These are phyloP conservation scores for Euphydryas editha DNA, from an alignment of 2,888 invertebrate genomes.

Conservation along the genomic window DNA sequence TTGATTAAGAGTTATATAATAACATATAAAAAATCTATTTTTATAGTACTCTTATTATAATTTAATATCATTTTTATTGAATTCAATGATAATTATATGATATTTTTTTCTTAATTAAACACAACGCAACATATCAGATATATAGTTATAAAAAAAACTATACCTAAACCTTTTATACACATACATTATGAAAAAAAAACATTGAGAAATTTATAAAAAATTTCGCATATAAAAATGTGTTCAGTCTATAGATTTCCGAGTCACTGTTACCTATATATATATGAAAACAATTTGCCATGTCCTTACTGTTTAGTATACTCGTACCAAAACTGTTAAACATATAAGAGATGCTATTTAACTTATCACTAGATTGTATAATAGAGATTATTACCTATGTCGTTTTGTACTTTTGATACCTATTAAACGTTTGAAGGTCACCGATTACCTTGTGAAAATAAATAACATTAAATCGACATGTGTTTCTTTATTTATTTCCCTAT, in stretches of 20 bases:
- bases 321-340: conserved; percentile 67
- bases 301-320: conserved; percentile 54
- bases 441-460: conserved; percentile 82
- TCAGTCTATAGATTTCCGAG: conserved; percentile 35
- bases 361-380: conserved; percentile 71
- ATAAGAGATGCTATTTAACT: conserved; percentile 75
- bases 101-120: background rate
- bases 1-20: background rate
- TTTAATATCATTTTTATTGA: background rate
- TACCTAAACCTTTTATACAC: no score
- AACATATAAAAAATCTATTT: background rate
- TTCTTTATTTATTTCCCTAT: conserved; percentile 34
- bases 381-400: conserved; percentile 73
- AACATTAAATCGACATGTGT: conserved; percentile 62
- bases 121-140: background rate
- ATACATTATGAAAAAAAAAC: no score
- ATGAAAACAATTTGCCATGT: conserved; percentile 49
- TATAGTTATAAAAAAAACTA: no score
- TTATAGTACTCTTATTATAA: conserved; percentile 2
- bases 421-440: conserved; percentile 80
- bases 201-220: no score
- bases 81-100: background rate
- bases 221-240: background rate
- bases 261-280: conserved; percentile 60
- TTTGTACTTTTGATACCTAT: conserved; percentile 81